Evolutionary conservation across 2,113 vertebrate genomes (phyloP), one percentile per base, ranked within the genome.

Genomic region (Acinonyx jubatus): DNA sequence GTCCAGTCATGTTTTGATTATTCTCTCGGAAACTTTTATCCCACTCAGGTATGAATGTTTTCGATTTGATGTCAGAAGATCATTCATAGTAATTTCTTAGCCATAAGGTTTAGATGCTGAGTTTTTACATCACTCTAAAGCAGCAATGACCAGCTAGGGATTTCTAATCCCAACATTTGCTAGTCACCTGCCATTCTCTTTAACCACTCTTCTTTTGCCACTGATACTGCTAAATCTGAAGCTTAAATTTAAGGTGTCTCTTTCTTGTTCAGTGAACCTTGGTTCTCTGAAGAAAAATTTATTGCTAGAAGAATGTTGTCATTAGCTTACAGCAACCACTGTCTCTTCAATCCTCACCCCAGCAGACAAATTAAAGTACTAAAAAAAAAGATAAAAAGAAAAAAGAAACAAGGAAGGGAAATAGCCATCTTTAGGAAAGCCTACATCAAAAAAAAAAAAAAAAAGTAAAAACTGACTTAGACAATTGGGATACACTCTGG

Each of bases 1-100:
- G n/a, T 98, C 95, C 69, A 83, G 45, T 96, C 45, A 13, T 73
- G 41, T 96, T 98, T 98, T 96, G 93, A 89, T 86, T 98, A 69
- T 68, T 87, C 38, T 97, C 55, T 98, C 87, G 91, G 94, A 96
- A 97, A 93, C 38, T 36, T 98, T 73, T 57, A 41, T 65, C 25
- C 36, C 74, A 52, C 92, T 96, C 74, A 97, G 82, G 48, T 57
- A 71, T n/a, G 19, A 45, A 33, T 21, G 83, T 89, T 98, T 94
- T 95, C 21, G 55, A 27, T 33, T 96, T 82, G 76, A 21, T 4
- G 45, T 6, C 14, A 29, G 63, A 92, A 84, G 57, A 50, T 27
- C 36, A 16, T 45, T 91, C 52, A 5, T 38, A 23, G 15, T 92
- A 13, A 74, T 76, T 86, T 89, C 41, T 85, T 74, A 83, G 63